Percentiles rank a stretch among this genome's conserved stretches.
Conservation (phyloP, 1,140 invertebrate species). For the Diploscapter pachys region DNA sequence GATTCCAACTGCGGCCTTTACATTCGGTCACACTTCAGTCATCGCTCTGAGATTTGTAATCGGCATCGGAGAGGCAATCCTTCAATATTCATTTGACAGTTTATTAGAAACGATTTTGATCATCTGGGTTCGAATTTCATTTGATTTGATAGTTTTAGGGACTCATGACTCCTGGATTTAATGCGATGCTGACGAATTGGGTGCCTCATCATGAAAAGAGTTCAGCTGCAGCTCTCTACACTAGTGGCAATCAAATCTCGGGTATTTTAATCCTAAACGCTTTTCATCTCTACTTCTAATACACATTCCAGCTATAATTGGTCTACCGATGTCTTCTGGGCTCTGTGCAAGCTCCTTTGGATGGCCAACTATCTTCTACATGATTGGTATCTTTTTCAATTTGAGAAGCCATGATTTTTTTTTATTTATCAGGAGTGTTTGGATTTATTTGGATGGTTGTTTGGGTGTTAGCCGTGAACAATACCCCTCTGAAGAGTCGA, state of each 20-base stretch:
- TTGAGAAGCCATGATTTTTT: background rate
- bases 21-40: constrained; percentile 3
- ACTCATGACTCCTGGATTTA: constrained; percentile 17
- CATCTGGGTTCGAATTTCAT: background rate
- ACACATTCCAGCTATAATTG: constrained; percentile 19
- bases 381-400: constrained; percentile 12
- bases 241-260: constrained; percentile 21
- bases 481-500: constrained; percentile 17
- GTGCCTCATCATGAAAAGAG: constrained; percentile 29
- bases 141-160: constrained; percentile 2
- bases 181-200: constrained; percentile 24
- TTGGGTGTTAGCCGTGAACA: constrained; percentile 19
- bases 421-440: background rate
- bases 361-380: constrained; percentile 26
- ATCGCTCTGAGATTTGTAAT: constrained; percentile 13
- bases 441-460: constrained; percentile 15
- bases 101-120: no score
- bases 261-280: background rate
- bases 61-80: constrained; percentile 17
- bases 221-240: constrained; percentile 21
- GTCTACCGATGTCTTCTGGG: constrained; percentile 11
- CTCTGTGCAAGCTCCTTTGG: constrained; percentile 19
- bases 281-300: background rate
- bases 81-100: background rate
- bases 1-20: constrained; percentile 7